phyloP scores from a whole-genome alignment of 2,797 vertebrate species.

The Ataeniobius toweri region DNA sequence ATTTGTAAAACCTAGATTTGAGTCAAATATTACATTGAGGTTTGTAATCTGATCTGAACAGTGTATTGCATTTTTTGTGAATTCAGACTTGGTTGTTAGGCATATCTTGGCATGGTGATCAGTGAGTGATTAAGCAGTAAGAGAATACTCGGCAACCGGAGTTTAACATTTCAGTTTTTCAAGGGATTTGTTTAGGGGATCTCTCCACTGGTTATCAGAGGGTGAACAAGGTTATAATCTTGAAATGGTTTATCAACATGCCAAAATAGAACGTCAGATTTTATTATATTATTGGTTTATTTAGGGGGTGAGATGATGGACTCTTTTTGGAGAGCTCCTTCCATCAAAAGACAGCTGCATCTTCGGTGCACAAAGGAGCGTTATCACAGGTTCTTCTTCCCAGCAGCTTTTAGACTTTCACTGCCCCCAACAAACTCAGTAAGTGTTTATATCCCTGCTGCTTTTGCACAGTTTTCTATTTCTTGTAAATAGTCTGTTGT shows the following conservation, averaged over 20 bases:
- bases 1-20: neutral
- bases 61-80: neutral
- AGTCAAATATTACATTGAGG: neutral
- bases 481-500: too few species aligned
- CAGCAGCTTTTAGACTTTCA: too few species aligned
- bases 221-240: neutral
- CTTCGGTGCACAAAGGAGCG: too few species aligned
- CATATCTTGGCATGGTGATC: too few species aligned
- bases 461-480: too few species aligned
- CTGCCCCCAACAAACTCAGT: too few species aligned
- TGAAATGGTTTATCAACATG: neutral
- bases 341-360: too few species aligned
- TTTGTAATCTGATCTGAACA: neutral
- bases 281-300: neutral
- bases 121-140: too few species aligned
- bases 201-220: neutral
- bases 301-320: neutral
- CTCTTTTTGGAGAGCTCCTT: neutral
- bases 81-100: neutral
- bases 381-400: too few species aligned
- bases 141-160: too few species aligned
- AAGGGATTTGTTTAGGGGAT: neutral
- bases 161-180: neutral
- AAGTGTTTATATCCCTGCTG: too few species aligned
- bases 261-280: neutral